Conservation (phyloP, 1,140 invertebrate genomes). For the Leptinotarsa texana region DNA sequence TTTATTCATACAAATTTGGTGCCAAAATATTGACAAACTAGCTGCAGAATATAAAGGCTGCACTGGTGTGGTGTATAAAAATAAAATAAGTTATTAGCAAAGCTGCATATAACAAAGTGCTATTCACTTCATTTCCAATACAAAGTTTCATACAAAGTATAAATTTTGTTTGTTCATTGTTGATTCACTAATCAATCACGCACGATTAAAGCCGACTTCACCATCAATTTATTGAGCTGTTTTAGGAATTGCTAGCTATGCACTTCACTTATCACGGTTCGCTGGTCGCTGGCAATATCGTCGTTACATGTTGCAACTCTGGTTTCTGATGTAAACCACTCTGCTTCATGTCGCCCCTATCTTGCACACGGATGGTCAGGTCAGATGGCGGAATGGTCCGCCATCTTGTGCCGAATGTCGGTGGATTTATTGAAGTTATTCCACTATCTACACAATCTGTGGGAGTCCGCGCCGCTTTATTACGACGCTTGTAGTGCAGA, state of each 20-base stretch:
- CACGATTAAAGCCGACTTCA: conserved; percentile 42
- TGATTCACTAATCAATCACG: conserved; percentile 32
- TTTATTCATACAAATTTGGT: conserved; percentile 29
- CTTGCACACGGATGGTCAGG: conserved; percentile 43
- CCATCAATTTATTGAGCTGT: conserved; percentile 38
- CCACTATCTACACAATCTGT: conserved; percentile 50
- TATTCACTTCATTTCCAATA: conserved; percentile 42
- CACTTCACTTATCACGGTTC: conserved; percentile 33
- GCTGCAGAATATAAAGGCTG: conserved; percentile 42
- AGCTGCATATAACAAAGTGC: conserved; percentile 55
- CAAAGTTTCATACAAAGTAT: conserved; percentile 42
- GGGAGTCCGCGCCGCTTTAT: conserved; percentile 61
- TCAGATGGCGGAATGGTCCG: conserved; percentile 40
- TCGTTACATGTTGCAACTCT: conserved; percentile 43
- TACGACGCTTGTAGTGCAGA: conserved; percentile 74
- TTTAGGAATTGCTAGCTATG: conserved; percentile 34
- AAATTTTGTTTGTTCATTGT: conserved; percentile 37
- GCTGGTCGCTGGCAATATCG: conserved; percentile 29
- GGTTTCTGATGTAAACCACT: conserved; percentile 29
- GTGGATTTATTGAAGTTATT: conserved; percentile 32
- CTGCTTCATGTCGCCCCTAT: conserved; percentile 43
- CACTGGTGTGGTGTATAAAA: conserved; percentile 37
- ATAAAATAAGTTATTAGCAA: conserved; percentile 46
- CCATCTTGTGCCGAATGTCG: conserved; percentile 50
- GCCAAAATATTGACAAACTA: conserved; percentile 36